A percentile compares a stretch with the other conserved stretches of the same genome.
These are phyloP conservation scores for Planococcus citri DNA, from an alignment of 1,140 invertebrate genomes.

Conservation along the genomic window DNA sequence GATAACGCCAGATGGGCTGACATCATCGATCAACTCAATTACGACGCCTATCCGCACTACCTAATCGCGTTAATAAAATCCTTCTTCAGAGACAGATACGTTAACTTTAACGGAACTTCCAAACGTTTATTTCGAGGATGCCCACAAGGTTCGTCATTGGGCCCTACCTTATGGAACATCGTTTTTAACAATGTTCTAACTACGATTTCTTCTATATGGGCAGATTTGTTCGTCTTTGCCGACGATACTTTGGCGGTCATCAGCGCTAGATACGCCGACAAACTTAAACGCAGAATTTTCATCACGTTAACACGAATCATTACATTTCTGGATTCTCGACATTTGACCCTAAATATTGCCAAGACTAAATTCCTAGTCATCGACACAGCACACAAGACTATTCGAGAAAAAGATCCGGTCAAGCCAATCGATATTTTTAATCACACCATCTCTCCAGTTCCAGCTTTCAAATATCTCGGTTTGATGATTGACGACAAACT, in stretches of 20 bases:
- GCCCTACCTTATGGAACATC: conserved; percentile 19
- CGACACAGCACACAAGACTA: background rate
- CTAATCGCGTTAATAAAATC: background rate
- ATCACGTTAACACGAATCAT: background rate
- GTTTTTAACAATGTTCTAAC: background rate
- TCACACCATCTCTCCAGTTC: background rate
- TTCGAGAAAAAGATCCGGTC: background rate
- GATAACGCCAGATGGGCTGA: background rate
- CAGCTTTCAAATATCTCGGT: background rate
- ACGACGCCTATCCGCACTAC: background rate
- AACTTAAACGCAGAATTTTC: background rate
- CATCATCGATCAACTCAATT: background rate
- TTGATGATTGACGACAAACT: background rate
- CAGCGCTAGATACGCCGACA: background rate
- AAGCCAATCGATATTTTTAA: background rate
- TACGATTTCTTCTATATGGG: background rate
- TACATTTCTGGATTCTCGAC: background rate
- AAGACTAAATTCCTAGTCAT: background rate
- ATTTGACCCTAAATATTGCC: background rate
- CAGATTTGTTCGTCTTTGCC: background rate
- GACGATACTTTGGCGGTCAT: conserved; percentile 15
- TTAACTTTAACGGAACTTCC: too few species aligned
- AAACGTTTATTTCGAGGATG: background rate
- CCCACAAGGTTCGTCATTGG: conserved; percentile 14
- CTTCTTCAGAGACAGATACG: background rate